Evolutionary conservation across 1,140 invertebrate species (phyloP), one percentile per base, ranked within the genome.

Genomic region (Macrotrachela quadricornifera): DNA sequence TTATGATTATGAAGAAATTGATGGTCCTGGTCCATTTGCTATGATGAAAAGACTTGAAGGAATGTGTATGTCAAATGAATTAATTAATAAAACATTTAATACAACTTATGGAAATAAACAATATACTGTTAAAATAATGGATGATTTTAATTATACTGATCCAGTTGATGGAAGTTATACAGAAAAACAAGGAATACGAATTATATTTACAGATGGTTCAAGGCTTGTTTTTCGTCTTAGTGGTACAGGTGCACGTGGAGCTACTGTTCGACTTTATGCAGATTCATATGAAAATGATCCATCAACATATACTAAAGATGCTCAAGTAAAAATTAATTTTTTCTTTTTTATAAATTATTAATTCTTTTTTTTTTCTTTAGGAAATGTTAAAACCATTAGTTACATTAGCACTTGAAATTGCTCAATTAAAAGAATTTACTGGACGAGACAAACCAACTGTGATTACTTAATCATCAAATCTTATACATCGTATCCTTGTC

Each of bases 161-260:
- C 86, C 87, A 1, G 80, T 96, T 53, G 90, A 96, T 73, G 77
- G 78, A 46, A 87, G 83, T 59, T 74, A 91, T 39, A 78, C 87
- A 36, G 54, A 58, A 43, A 57, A 47, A 50, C 46, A 51, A 49
- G 92, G 92, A 57, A 74, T 96, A 36, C 76, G 90, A 57, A 79
- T 99, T 46, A 74, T 94, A 42, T 95, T 97, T 65, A 78, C 80
- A 58, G 87, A 95, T 69, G 86, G 85, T 37, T 90, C 87, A 1
- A 75, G 92, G 40, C 78, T 96, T 58, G 81, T 99, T 52, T 81
- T 83, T 67, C 77, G 94, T 46, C 74, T 99, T 44, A 94, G 87
- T 66, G 94, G 94, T 48, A 99, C 94, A 9, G 94, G 94, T 57
- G 92, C 86, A 67, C 82, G 81, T 53, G 91, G 92, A 9, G 91